phyloP scores from a whole-genome alignment of 37 sponge, comb jelly and placozoan species.

The Mnemiopsis leidyi region DNA sequence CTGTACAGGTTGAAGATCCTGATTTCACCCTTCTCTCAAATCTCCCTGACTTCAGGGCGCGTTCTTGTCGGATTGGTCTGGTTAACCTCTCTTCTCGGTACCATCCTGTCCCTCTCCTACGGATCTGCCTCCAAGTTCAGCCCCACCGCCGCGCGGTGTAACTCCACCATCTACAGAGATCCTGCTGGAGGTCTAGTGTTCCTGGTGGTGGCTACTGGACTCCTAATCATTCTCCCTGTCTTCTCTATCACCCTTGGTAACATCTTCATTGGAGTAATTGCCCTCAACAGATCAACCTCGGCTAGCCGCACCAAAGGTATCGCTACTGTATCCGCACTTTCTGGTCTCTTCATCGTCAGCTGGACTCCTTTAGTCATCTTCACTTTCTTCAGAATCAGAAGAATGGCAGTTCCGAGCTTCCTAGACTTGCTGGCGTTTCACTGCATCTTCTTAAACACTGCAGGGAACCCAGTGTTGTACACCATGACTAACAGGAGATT shows the following conservation, averaged over 20 bases:
- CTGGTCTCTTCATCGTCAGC: conserved; percentile 15
- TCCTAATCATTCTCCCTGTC: conserved; percentile 14
- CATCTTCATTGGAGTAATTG: background rate
- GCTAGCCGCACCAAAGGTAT: background rate
- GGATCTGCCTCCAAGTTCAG: background rate
- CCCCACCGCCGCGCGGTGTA: background rate
- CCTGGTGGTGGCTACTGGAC: conserved; percentile 1
- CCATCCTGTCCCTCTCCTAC: conserved; percentile 8
- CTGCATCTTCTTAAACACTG: conserved; percentile 19
- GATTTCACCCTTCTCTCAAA: background rate
- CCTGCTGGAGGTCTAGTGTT: background rate
- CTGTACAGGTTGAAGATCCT: background rate
- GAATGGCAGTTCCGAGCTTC: background rate
- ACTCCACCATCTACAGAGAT: conserved; percentile 22
- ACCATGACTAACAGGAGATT: background rate
- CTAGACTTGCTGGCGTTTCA: conserved; percentile 15
- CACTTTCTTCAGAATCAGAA: conserved; percentile 4
- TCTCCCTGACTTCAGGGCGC: background rate
- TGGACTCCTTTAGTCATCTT: conserved; percentile 10
- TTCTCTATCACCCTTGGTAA: background rate
- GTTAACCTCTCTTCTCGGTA: background rate
- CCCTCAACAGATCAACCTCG: background rate
- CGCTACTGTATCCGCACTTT: background rate
- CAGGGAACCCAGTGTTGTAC: background rate
- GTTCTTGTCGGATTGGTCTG: background rate